phyloP scores from a whole-genome alignment of 2,797 vertebrate genomes.

The Pagetopsis macropterus region DNA sequence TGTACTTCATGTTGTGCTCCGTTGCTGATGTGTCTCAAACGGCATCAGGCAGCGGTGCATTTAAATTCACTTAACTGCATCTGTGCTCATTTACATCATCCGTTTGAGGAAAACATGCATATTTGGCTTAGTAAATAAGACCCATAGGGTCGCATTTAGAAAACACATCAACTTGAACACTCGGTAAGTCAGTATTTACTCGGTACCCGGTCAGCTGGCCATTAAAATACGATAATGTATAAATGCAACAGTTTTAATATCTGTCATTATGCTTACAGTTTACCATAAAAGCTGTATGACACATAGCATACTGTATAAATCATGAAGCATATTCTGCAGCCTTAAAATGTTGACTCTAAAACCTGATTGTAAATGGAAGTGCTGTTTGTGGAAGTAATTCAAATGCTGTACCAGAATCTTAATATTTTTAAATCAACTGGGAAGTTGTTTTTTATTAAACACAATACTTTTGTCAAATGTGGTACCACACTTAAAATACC shows the following conservation, averaged over 20 bases:
- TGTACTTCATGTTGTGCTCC: constrained; percentile 20
- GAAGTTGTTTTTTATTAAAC: too few species aligned
- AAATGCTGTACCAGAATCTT: not conserved
- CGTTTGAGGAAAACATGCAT: constrained; percentile 38
- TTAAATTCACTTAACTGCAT: constrained; percentile 53
- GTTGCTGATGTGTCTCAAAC: constrained; percentile 31
- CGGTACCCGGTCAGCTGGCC: not conserved
- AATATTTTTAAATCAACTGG: too few species aligned
- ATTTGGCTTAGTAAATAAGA: constrained; percentile 40
- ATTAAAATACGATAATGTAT: constrained; percentile 29
- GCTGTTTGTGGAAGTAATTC: not conserved
- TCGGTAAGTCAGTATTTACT: constrained; percentile 32
- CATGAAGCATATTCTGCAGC: not conserved
- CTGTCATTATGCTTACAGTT: constrained; percentile 8
- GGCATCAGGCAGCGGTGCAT: constrained; percentile 21
- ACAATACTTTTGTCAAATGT: too few species aligned
- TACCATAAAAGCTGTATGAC: constrained; percentile 26
- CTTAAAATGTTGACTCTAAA: not conserved
- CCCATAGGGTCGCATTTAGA: constrained; percentile 27
- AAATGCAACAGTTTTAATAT: constrained; percentile 32
- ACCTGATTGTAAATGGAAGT: constrained; percentile 3
- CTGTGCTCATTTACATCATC: constrained; percentile 46
- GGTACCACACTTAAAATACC: too few species aligned
- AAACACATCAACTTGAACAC: constrained; percentile 14
- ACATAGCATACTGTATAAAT: not conserved